These are phyloP conservation scores for Pedetes capensis DNA, from an alignment of 2,113 vertebrate genomes.

Conservation along the genomic window DNA sequence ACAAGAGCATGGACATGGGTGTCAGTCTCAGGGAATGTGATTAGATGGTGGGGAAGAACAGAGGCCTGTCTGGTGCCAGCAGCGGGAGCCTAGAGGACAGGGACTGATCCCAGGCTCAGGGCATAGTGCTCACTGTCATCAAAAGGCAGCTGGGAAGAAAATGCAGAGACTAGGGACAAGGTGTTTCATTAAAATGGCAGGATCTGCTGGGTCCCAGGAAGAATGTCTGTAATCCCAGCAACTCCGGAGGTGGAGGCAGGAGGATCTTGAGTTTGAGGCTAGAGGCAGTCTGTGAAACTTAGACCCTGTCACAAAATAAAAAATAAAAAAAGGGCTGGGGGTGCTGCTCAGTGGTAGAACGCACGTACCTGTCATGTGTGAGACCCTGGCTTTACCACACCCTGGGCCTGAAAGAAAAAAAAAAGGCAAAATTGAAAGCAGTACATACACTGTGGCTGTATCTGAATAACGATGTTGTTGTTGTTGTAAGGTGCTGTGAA, in stretches of 20 bases:
- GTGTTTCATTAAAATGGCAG: neutral
- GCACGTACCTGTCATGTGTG: too few relatives aligned
- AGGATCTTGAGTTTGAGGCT: too few relatives aligned
- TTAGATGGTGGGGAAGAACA: fast-evolving
- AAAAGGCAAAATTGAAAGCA: neutral
- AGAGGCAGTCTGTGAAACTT: too few relatives aligned
- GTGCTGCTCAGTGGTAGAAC: too few relatives aligned
- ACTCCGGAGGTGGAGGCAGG: too few relatives aligned
- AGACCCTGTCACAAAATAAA: too few relatives aligned
- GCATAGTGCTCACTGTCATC: neutral
- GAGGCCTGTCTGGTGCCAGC: fast-evolving
- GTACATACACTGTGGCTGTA: neutral
- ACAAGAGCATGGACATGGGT: neutral
- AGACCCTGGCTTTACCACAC: too few relatives aligned
- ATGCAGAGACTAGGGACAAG: neutral
- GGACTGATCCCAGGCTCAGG: neutral
- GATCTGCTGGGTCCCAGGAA: too few relatives aligned
- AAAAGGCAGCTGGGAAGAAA: neutral
- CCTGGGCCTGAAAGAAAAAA: too few relatives aligned
- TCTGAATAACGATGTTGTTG: neutral
- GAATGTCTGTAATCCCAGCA: too few relatives aligned
- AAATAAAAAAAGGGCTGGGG: too few relatives aligned
- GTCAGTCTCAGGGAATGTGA: fast-evolving
- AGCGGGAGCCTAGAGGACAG: neutral
- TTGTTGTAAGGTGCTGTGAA: too few relatives aligned